A percentile compares a stretch with the other conserved stretches of the same genome.
phyloP scores from a whole-genome alignment of 2,888 invertebrate genomes.

The Cerceris ruficornis region DNA sequence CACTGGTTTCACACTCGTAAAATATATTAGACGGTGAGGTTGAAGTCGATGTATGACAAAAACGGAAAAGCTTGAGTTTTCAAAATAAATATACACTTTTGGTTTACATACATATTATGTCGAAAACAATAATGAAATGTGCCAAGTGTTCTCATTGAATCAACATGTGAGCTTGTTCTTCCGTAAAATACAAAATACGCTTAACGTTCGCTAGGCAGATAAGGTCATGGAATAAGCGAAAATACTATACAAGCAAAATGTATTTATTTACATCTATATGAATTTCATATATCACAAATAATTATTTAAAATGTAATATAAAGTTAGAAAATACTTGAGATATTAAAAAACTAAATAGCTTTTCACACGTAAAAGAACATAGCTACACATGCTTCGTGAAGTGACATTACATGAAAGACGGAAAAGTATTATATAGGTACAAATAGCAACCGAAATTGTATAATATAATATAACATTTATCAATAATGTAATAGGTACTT shows the following conservation, averaged over 20 bases:
- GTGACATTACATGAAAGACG: slow-evolving; percentile 35
- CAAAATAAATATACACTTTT: slow-evolving; percentile 18
- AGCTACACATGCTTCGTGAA: slow-evolving; percentile 56
- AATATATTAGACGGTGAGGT: slow-evolving; percentile 40
- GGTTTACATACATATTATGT: slow-evolving; percentile 36
- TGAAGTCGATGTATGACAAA: slow-evolving; percentile 37
- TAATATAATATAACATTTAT: slow-evolving; percentile 14
- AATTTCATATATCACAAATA: slow-evolving; percentile 53
- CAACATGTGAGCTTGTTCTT: slow-evolving; percentile 51
- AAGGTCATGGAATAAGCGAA: slow-evolving; percentile 44
- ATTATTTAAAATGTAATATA: slow-evolving; percentile 45
- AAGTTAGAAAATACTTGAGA: slow-evolving; percentile 36
- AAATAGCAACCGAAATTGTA: slow-evolving; percentile 30
- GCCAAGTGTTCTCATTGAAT: slow-evolving; percentile 62
- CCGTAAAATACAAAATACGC: slow-evolving; percentile 22
- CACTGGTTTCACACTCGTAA: slow-evolving; percentile 63
- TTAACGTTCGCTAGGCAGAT: slow-evolving; percentile 23
- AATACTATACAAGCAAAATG: slow-evolving; percentile 47
- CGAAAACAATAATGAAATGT: slow-evolving; percentile 37
- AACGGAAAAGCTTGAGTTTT: slow-evolving; percentile 36
- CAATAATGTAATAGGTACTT: slow-evolving; percentile 45
- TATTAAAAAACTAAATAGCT: slow-evolving; percentile 40
- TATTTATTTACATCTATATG: slow-evolving; percentile 57
- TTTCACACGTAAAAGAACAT: slow-evolving; percentile 47
- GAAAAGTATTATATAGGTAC: slow-evolving; percentile 31